Conservation (phyloP, 2,888 invertebrate genomes). For the Drosophila nigricruria region DNA sequence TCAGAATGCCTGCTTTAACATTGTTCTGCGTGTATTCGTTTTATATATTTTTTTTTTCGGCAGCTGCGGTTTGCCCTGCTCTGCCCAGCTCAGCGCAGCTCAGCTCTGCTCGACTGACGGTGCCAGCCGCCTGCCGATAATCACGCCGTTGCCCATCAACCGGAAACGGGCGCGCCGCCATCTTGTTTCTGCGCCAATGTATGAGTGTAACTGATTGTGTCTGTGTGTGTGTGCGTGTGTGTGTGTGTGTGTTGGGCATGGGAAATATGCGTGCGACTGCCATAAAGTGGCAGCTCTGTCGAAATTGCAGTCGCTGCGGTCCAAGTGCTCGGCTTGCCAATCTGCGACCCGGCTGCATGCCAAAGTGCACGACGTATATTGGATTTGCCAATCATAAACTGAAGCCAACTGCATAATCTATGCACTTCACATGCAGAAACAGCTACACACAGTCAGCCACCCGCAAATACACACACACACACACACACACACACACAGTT, state of each 20-base stretch:
- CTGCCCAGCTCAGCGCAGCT: constrained; percentile 15
- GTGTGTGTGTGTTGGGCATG: constrained; percentile 21
- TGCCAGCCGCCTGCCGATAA: constrained; percentile 74
- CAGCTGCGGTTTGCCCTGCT: constrained; percentile 67
- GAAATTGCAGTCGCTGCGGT: constrained; percentile 60
- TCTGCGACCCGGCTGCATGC: constrained; percentile 69
- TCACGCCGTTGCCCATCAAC: constrained; percentile 78
- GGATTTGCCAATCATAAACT: constrained; percentile 81
- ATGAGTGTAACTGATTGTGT: constrained; percentile 22
- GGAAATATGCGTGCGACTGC: constrained; percentile 78
- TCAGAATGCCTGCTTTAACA: neutral
- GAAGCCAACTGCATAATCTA: constrained; percentile 80
- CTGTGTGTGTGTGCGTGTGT: constrained; percentile 29
- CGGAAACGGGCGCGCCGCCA: constrained; percentile 77
- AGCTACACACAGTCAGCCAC: constrained; percentile 29
- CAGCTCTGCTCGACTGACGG: constrained; percentile 6
- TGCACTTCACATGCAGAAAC: constrained; percentile 70
- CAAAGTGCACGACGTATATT: constrained; percentile 78
- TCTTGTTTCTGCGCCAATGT: constrained; percentile 64
- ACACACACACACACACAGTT: constrained; percentile 7
- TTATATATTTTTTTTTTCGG: constrained; percentile 39
- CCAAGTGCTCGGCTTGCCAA: constrained; percentile 66
- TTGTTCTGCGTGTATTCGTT: neutral
- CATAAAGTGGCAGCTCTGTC: constrained; percentile 75
- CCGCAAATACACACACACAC: constrained; percentile 11